Conservation (phyloP, 2,113 vertebrate species). For the Boulengeromyrus knoepffleri region DNA sequence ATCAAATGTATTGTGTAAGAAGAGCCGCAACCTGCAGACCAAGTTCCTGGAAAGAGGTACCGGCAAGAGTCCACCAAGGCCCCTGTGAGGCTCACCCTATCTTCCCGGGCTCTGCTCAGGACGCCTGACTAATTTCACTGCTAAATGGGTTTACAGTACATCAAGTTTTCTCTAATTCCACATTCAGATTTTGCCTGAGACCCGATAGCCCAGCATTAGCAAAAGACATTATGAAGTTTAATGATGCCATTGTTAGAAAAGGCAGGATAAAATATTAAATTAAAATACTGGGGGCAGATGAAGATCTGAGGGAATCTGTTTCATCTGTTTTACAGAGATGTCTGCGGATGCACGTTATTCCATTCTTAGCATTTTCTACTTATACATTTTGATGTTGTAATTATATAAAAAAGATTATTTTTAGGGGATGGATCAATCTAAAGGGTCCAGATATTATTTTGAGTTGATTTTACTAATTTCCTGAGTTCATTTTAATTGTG, state of each 20-base stretch:
- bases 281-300: constrained; percentile 21
- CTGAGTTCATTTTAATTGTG: background rate
- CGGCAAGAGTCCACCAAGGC: constrained; percentile 42
- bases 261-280: constrained; percentile 53
- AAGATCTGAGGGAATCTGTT: background rate
- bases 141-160: constrained; percentile 60
- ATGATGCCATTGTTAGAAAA: constrained; percentile 55
- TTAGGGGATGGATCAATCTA: background rate
- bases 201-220: constrained; percentile 51
- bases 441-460: background rate
- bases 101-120: constrained; percentile 44
- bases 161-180: constrained; percentile 47
- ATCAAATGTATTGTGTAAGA: constrained; percentile 42
- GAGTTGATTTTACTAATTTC: background rate
- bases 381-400: background rate
- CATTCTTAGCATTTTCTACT: constrained; percentile 13
- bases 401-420: background rate
- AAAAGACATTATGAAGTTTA: constrained; percentile 58
- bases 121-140: constrained; percentile 55
- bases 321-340: constrained; percentile 18
- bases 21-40: constrained; percentile 16
- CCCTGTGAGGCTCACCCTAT: constrained; percentile 57
- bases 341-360: constrained; percentile 33
- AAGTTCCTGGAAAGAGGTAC: constrained; percentile 46
- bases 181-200: constrained; percentile 45